These are phyloP conservation scores for Plestiodon gilberti DNA, from an alignment of 2,113 vertebrate species.

Conservation along the genomic window DNA sequence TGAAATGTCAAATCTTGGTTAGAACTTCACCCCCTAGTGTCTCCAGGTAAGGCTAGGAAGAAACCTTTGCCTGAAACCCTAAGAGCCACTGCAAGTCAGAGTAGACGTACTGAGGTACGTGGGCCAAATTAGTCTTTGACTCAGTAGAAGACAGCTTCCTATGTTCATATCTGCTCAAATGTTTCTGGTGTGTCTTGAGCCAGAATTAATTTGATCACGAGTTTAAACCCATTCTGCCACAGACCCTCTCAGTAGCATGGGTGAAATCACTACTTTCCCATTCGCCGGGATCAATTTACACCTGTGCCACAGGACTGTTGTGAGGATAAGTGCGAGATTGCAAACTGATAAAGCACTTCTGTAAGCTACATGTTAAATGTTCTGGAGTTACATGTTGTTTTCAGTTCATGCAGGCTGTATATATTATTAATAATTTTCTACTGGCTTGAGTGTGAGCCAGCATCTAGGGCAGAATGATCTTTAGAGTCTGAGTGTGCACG, in stretches of 20 bases:
- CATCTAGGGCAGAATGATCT: conserved; percentile 11
- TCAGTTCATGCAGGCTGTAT: background rate
- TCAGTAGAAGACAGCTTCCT: too few species aligned
- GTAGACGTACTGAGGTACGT: too few species aligned
- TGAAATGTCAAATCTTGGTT: too few species aligned
- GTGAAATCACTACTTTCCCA: background rate
- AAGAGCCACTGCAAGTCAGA: too few species aligned
- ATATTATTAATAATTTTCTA: background rate
- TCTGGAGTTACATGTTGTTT: background rate
- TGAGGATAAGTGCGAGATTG: background rate
- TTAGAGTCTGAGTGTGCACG: background rate
- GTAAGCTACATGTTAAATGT: background rate
- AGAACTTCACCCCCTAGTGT: too few species aligned
- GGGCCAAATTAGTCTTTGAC: too few species aligned
- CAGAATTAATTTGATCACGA: too few species aligned
- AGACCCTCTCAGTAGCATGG: background rate
- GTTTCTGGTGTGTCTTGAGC: too few species aligned
- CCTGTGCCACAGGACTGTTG: background rate
- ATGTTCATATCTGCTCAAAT: too few species aligned
- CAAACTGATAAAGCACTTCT: background rate
- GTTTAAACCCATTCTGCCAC: too few species aligned
- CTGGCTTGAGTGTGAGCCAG: background rate
- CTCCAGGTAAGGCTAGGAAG: too few species aligned
- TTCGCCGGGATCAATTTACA: background rate
- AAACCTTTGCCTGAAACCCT: too few species aligned